Evolutionary conservation across 2,113 vertebrate genomes (phyloP).

Genomic region (Felis catus): F.catus_Fca126_mat1.0 CM031420.1:79839501-79840000

Average conservation of each 20-base stretch:
- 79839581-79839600: slow-evolving; percentile 51
- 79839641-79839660: neutral
- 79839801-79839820: neutral
- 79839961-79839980: neutral
- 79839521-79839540: slow-evolving; percentile 73
- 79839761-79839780: slow-evolving; percentile 9
- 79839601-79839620: slow-evolving; percentile 79
- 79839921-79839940: neutral
- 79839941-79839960: neutral
- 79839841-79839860: slow-evolving; percentile 43
- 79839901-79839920: neutral
- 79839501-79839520: slow-evolving; percentile 78
- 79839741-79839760: slow-evolving; percentile 3
- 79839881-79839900: slow-evolving; percentile 21
- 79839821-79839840: neutral
- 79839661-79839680: neutral
- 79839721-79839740: neutral
- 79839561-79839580: slow-evolving; percentile 70
- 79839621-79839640: slow-evolving; percentile 36
- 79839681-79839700: neutral
- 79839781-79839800: neutral
- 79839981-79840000: neutral
- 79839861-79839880: neutral
- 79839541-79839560: slow-evolving; percentile 65
- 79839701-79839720: neutral